These are phyloP conservation scores for Recurvirostra avosetta DNA, from an alignment of 2,113 vertebrate genomes.

Conservation along the genomic window DNA sequence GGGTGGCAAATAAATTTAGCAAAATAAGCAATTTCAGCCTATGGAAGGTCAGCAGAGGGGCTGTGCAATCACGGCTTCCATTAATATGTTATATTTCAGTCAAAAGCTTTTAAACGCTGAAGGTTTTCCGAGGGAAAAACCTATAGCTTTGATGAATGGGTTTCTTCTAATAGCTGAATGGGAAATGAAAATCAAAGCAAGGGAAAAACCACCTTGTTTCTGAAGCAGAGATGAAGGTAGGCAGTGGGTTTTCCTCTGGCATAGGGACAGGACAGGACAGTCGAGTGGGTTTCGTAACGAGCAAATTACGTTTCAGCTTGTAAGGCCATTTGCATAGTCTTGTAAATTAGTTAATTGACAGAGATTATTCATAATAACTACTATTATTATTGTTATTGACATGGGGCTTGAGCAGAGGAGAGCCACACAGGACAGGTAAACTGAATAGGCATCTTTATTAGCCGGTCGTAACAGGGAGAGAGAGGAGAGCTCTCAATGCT, in stretches of 20 bases:
- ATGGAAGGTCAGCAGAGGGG: conserved; percentile 71
- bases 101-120: conserved; percentile 71
- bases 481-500: not conserved
- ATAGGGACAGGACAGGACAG: not conserved
- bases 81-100: conserved; percentile 73
- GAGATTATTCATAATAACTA: not conserved
- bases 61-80: conserved; percentile 68
- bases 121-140: conserved; percentile 61
- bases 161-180: conserved; percentile 66
- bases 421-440: not conserved
- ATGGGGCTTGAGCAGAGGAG: not conserved
- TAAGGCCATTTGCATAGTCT: not conserved
- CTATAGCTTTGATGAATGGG: conserved; percentile 63
- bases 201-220: not conserved
- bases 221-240: not conserved
- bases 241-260: not conserved
- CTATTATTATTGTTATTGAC: not conserved
- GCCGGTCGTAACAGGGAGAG: not conserved
- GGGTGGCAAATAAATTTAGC: conserved; percentile 65
- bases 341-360: not conserved
- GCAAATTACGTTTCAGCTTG: not conserved
- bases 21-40: conserved; percentile 72
- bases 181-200: conserved; percentile 62
- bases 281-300: not conserved
- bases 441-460: not conserved